phyloP scores from a whole-genome alignment of 2,888 invertebrate species.

The Hylaea fasciaria region DNA sequence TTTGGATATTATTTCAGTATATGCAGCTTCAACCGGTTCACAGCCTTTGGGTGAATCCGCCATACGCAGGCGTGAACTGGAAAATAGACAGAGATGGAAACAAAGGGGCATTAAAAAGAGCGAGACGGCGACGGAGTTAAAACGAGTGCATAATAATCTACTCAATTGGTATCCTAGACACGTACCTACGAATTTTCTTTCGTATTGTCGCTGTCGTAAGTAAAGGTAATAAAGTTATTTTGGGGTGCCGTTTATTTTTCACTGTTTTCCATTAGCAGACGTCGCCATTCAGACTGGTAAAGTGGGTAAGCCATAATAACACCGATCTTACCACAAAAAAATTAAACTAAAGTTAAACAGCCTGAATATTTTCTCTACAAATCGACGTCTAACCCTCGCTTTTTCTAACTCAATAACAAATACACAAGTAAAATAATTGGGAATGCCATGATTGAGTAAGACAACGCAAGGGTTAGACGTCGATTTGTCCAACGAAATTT shows the following conservation, averaged over 20 bases:
- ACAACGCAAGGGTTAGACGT: too few relatives aligned
- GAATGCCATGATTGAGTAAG: too few relatives aligned
- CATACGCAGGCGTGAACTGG: slow-evolving; percentile 75
- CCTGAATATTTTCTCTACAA: too few relatives aligned
- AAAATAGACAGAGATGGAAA: slow-evolving; percentile 63
- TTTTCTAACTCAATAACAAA: too few relatives aligned
- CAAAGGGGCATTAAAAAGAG: slow-evolving; percentile 48
- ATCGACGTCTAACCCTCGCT: too few relatives aligned
- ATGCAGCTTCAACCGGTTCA: slow-evolving; percentile 74
- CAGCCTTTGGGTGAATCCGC: slow-evolving; percentile 71
- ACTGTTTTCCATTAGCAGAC: slow-evolving; percentile 19
- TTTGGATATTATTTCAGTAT: slow-evolving; percentile 52
- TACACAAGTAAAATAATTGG: too few relatives aligned
- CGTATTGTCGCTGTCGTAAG: slow-evolving; percentile 36
- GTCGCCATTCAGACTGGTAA: background rate
- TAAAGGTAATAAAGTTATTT: slow-evolving; percentile 34
- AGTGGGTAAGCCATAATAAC: too few relatives aligned
- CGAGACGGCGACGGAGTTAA: slow-evolving; percentile 52
- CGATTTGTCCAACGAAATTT: too few relatives aligned
- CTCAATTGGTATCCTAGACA: slow-evolving; percentile 67
- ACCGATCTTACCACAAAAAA: too few relatives aligned
- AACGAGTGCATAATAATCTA: slow-evolving; percentile 70
- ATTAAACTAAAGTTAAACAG: too few relatives aligned
- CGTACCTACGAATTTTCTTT: slow-evolving; percentile 68
- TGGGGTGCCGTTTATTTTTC: slow-evolving; percentile 19